Conservation (phyloP, 1,140 invertebrate genomes). For the Cydia amplana region DNA sequence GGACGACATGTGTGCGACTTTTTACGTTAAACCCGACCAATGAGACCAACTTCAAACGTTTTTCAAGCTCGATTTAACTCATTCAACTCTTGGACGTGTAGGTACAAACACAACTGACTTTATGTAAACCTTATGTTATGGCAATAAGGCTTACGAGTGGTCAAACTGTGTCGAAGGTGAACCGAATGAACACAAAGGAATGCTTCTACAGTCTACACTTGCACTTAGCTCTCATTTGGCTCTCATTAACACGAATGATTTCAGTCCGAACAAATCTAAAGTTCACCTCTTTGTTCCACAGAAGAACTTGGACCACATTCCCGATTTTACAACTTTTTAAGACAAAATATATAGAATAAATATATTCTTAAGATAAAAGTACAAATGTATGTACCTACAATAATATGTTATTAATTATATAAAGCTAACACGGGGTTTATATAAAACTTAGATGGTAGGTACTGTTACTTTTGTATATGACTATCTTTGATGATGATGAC, state of each 20-base stretch:
- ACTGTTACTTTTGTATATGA: no score
- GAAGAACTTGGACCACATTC: neutral
- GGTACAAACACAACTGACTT: neutral
- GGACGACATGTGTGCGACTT: neutral
- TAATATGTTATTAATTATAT: no score
- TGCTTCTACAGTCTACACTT: neutral
- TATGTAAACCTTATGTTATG: no score
- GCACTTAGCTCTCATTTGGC: conserved; percentile 25
- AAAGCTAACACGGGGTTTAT: no score
- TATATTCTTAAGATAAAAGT: no score
- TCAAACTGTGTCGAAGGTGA: no score
- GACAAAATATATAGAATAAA: no score
- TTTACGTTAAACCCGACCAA: neutral
- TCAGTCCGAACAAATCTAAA: conserved; percentile 5
- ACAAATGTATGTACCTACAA: no score
- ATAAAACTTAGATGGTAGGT: no score
- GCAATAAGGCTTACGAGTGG: no score
- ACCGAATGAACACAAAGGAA: neutral
- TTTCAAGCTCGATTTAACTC: neutral
- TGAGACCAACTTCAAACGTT: neutral
- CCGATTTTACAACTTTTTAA: no score
- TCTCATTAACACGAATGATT: conserved; percentile 27
- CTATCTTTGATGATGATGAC: no score
- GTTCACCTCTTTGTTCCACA: conserved; percentile 11
- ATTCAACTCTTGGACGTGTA: neutral